Evolutionary conservation across 2,113 vertebrate species (phyloP).

Genomic region (Phalacrocorax brasilianus): DNA sequence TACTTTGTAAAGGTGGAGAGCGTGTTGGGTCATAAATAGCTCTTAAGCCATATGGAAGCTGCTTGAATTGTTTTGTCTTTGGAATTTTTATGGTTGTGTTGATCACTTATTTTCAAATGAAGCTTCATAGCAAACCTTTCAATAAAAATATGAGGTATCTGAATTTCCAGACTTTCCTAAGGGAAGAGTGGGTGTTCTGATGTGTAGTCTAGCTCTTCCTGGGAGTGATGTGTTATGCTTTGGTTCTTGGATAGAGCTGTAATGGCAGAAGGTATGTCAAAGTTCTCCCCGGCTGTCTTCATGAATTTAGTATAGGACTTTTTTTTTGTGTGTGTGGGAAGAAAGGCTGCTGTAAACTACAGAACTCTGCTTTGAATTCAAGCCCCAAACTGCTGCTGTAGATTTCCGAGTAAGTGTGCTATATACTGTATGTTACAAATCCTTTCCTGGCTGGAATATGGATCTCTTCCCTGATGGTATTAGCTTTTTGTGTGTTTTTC

Average conservation of each 20-base stretch:
- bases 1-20: not conserved
- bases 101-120: not conserved
- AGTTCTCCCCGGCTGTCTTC: not conserved
- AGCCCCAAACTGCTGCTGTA: not conserved
- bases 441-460: not conserved
- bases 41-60: not conserved
- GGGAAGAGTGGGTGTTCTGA: not conserved
- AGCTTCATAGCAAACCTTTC: not conserved
- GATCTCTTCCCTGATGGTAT: not conserved
- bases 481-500: not conserved
- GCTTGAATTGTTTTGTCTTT: not conserved
- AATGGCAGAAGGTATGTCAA: not conserved
- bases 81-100: not conserved
- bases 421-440: not conserved
- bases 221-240: not conserved
- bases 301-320: not conserved
- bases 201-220: not conserved
- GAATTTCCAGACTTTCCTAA: not conserved
- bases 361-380: not conserved
- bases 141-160: not conserved
- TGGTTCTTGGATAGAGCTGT: not conserved
- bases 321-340: not conserved
- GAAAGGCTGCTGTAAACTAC: not conserved
- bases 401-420: not conserved
- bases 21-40: not conserved